A percentile compares a stretch with the other conserved stretches of the same genome.
Evolutionary conservation across 2,113 vertebrate genomes (phyloP).

Genomic region (Ia io): DNA sequence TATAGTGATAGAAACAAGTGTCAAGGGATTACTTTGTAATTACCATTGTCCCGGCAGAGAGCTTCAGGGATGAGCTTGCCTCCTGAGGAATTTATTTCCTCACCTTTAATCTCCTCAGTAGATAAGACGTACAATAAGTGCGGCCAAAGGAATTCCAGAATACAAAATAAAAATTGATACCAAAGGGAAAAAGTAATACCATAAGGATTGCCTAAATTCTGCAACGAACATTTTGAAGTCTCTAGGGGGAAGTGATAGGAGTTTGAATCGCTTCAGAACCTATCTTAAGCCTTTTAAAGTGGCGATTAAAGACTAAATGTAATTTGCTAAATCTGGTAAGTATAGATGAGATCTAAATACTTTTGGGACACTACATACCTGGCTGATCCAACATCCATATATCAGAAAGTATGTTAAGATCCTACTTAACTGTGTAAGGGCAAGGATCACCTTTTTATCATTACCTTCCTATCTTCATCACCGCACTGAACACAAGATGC

Average conservation of each 20-base stretch:
- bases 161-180: background rate
- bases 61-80: background rate
- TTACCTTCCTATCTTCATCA: background rate
- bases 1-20: background rate
- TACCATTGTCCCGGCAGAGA: background rate
- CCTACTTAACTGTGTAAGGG: background rate
- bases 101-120: background rate
- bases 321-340: background rate
- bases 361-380: background rate
- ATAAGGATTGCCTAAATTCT: background rate
- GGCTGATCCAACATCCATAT: background rate
- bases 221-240: background rate
- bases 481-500: background rate
- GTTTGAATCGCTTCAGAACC: background rate
- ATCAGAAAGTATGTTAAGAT: background rate
- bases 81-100: background rate
- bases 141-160: background rate
- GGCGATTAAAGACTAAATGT: background rate
- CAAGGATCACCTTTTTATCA: background rate
- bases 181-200: background rate
- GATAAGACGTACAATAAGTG: background rate
- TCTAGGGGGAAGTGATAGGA: background rate
- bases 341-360: background rate
- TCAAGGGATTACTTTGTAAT: background rate
- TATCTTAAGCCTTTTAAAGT: background rate